Base-by-base conservation (phyloP, 2,797 vertebrate genomes). In the Cyprinodon diabolis region DNA sequence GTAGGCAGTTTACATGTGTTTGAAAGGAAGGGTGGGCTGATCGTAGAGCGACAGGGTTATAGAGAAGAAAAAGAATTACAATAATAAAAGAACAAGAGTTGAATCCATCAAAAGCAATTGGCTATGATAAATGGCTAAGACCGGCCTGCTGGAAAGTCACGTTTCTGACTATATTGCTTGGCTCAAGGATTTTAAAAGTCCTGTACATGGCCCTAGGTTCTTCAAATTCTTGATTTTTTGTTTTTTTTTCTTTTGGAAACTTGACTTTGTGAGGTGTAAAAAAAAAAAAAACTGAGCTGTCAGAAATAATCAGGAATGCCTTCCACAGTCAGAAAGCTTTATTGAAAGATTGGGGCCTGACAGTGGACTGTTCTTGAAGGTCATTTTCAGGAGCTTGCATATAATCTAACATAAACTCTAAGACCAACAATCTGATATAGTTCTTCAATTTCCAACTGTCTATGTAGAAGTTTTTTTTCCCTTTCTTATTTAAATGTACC, bases 1-100 rank as follows among this genome's bases (percentile, higher is more conserved):
- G 91, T 86, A 71, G 88, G 85, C 82, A 90, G 87, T 90, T 91
- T 90, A 91, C 89, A 91, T 75, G 86, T 89, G 87, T 90, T 87
- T 88, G 80, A 88, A 85, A 81, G 75, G 69, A 68, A 81, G 48
- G 72, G 81, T 83, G 76, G 72, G 69, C 77, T 68, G 63, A 72
- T 54, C 74, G 65, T 62, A 68, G 67, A 81, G 48, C 72, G 75
- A 84, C 84, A 65, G 84, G 87, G 90, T 91, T 86, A 86, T 7
- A 76, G 10, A 51, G 66, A 66, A 45, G 54, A 60, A 23, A 72
- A 68, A 75, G 51, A 48, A 68, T 23, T 54, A 68, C 35, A 15
- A 40, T 21, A 23, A 68, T 58, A 23, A 68, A 45, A 23, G 35
- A 43, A 66, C 45, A 58, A 49, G 25, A 66, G 67, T 68, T 74